Percentiles rank a stretch among this genome's conserved stretches.
phyloP scores from a whole-genome alignment of 2,113 vertebrate species.

The Sclerurus mexicanus region DNA sequence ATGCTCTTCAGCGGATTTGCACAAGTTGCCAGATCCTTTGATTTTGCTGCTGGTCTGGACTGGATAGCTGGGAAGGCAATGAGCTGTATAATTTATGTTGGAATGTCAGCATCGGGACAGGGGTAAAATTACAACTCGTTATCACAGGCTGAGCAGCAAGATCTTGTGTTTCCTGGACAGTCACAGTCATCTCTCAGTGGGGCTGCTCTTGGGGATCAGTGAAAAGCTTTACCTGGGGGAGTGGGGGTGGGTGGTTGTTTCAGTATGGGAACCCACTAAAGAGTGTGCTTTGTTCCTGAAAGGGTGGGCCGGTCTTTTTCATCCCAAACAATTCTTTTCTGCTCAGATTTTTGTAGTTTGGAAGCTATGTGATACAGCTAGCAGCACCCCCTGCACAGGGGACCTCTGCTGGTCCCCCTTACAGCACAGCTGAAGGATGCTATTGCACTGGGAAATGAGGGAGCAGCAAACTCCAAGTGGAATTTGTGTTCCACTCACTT shows the following conservation, averaged over 20 bases:
- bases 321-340: neutral
- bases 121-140: neutral
- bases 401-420: neutral
- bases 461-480: neutral
- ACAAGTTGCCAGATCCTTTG: neutral
- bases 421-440: neutral
- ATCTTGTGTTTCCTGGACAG: neutral
- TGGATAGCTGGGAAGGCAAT: neutral
- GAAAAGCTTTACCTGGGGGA: neutral
- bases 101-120: neutral
- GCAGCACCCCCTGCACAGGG: accelerated
- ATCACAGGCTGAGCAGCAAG: neutral
- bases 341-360: neutral
- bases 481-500: neutral
- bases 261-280: accelerated
- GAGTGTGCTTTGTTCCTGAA: accelerated
- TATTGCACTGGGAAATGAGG: accelerated
- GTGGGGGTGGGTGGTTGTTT: accelerated
- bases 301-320: neutral
- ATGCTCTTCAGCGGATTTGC: neutral
- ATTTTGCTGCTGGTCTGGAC: neutral
- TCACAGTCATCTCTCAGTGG: accelerated
- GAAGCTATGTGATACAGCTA: neutral
- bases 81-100: slow-evolving; percentile 27
- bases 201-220: neutral